A percentile compares a stretch with the other conserved stretches of the same genome.
Conservation (phyloP, 2,888 invertebrate genomes). For the Sphinx pinastri region DNA sequence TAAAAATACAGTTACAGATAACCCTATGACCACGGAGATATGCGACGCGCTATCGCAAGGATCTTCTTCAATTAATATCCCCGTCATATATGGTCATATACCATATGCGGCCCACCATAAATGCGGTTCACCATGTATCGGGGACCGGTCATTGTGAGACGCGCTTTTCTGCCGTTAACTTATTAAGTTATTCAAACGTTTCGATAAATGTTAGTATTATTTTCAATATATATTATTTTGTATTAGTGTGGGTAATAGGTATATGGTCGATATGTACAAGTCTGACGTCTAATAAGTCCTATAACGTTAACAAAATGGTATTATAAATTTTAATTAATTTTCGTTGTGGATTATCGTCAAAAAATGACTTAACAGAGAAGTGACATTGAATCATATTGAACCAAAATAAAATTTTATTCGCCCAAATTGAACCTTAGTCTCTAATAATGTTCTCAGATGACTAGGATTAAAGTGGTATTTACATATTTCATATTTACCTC, state of each 20-base stretch:
- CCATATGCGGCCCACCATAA: conserved; percentile 15
- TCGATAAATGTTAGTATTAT: conserved; percentile 5
- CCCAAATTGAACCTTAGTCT: too few species aligned
- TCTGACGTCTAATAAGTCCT: too few species aligned
- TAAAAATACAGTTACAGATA: not conserved
- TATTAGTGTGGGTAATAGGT: not conserved
- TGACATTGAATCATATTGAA: too few species aligned
- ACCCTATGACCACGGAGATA: conserved; percentile 18
- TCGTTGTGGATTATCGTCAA: too few species aligned
- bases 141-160: conserved; percentile 22
- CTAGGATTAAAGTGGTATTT: too few species aligned
- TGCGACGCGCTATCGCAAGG: conserved; percentile 5
- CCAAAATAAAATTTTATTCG: too few species aligned
- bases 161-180: conserved; percentile 9
- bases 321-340: too few species aligned
- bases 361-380: too few species aligned
- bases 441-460: too few species aligned
- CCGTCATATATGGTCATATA: conserved; percentile 19
- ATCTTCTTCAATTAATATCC: conserved; percentile 20
- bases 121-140: conserved; percentile 19
- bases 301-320: too few species aligned
- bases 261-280: not conserved
- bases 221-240: not conserved
- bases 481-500: not conserved
- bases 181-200: conserved; percentile 17